Base-by-base conservation (phyloP, 2,797 vertebrate genomes). In the Lepidocolaptes lacrymiger region DNA sequence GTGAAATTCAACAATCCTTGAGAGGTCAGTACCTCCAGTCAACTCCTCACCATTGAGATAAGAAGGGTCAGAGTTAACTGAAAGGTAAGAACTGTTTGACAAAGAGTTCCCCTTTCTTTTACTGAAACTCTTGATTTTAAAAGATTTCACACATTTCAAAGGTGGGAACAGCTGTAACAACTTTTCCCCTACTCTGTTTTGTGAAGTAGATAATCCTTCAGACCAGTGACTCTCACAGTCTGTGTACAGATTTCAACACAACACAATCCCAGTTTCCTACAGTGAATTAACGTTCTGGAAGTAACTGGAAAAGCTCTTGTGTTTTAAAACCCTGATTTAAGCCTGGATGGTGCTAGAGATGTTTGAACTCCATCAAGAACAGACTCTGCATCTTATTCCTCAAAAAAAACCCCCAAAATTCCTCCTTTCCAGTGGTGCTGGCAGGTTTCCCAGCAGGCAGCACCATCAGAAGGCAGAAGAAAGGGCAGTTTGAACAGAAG, bases 121-220 rank as follows among this genome's bases (percentile, higher is more conserved):
- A 73, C 37, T 63, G 41, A 68, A 52, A 41, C 62, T 59, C 63
- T 72, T 28, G 0, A 71, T 93, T 91, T 81, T 34, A n/a, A 75
- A 88, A 85, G 52, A 85, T 87, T 76, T 82, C 61, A 80, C 75
- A 59, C 30, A 28, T 83, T 83, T 77, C 78, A 89, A 85, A 92
- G 61, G 44, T 46, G 14, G 24, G 41, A 85, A 54, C 56, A 51
- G 43, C 74, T 92, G 41, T 83, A 68, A 68, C 74, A 87, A 83
- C 49, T 89, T 85, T 83, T 63, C 41, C 23, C 32, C 37, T 72
- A n/a, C 76, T 83, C 54, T 54, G 3, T 83, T 74, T 79, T 76
- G 46, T 77, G 74, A 92, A 74, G 54, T 39, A 85, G 89, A 26
- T 85, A 64, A 83, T 92, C 89, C 88, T 89, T 89, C 74, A 90